Conservation (phyloP, 2,113 vertebrate species). For the Planiliza haematocheilus region DNA sequence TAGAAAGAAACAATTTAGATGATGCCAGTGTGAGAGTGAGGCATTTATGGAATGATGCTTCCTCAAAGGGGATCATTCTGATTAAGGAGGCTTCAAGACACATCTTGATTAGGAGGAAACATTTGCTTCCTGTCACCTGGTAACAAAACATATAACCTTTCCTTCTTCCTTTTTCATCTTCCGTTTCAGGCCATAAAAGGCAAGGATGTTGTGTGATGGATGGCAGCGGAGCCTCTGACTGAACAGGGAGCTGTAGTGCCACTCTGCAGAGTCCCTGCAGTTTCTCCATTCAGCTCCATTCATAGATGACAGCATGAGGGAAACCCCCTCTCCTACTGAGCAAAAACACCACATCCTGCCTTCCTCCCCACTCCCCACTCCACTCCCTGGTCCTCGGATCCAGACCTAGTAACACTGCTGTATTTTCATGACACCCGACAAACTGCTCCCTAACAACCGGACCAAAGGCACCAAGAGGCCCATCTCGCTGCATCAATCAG, state of each 20-base stretch:
- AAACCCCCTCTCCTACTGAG: constrained; percentile 54
- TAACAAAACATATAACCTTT: constrained; percentile 58
- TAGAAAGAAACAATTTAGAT: constrained; percentile 18
- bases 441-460: constrained; percentile 69
- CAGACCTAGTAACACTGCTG: constrained; percentile 51
- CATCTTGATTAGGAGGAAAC: constrained; percentile 38
- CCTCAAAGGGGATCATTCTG: constrained; percentile 20
- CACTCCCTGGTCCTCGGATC: constrained; percentile 13
- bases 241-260: constrained; percentile 47
- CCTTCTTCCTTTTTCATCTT: constrained; percentile 27
- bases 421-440: constrained; percentile 62
- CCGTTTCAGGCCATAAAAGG: constrained; percentile 69
- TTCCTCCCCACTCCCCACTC: constrained; percentile 17
- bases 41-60: constrained; percentile 57
- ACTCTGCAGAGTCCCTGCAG: constrained; percentile 55
- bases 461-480: constrained; percentile 35
- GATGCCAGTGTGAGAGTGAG: constrained; percentile 25
- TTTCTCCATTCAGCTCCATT: constrained; percentile 67
- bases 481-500: constrained; percentile 30
- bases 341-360: constrained; percentile 54
- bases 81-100: constrained; percentile 36
- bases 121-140: constrained; percentile 56
- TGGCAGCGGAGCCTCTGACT: constrained; percentile 40
- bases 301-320: constrained; percentile 56
- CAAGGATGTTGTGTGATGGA: constrained; percentile 66